Evolutionary conservation across 2,113 vertebrate genomes (phyloP), one percentile per base, ranked within the genome.

Genomic region (Actinemys pallida): DNA sequence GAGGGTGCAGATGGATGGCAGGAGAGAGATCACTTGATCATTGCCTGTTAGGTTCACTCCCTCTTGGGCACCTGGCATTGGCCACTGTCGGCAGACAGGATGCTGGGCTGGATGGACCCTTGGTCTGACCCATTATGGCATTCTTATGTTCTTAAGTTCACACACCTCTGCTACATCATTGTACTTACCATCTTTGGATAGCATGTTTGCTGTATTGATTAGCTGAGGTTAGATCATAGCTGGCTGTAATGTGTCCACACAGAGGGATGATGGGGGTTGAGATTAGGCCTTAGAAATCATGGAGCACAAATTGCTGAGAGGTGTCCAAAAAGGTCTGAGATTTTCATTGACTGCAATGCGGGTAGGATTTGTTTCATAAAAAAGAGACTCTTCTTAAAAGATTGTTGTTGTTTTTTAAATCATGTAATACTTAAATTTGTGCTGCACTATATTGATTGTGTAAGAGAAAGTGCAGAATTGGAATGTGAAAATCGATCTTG

Each of bases 221-320:
- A 50, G 22, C 9, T 62, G 76, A 89, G 47, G 13, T 10, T 76
- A 52, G 76, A 50, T 50, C 59, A 17, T 84, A 89, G 81, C 1
- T 42, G 35, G 8, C 65, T 69, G 17, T 0, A 0, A 2, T 1
- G 2, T 86, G 54, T 22, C 54, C 5, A 54, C 31, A 42, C 29
- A 82, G 80, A 76, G 53, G 8, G 27, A 27, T 59, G 81, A 81
- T 82, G 45, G 27, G 29, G 14, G 29, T 65, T 65, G 31, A 65
- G 59, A 35, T 57, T 31, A 76, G 42, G 10, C 22, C 5, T 76
- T 45, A 13, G 24, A 8, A 75, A 75, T 75, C 39, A 75, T 42
- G 39, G 69, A 75, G 42, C 39, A 45, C 24, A 76, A 6, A 22
- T 6, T 76, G 72, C 24, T 45, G 24, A 25, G 42, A 27, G 42